phyloP scores from a whole-genome alignment of 2,888 invertebrate species.

The Cephus runcator region DNA sequence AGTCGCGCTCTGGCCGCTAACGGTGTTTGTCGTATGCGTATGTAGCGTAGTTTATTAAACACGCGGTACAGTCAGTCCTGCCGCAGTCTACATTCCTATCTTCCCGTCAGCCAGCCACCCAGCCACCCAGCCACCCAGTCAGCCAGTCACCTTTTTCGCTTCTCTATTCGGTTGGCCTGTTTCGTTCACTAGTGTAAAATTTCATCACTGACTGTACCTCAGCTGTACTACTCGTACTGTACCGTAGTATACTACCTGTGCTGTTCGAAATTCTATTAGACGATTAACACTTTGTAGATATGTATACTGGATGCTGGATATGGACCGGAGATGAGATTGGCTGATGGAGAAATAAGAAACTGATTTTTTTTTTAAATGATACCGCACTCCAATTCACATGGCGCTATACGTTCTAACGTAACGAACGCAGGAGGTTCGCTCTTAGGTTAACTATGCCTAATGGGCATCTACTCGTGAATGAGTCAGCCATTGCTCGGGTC shows the following conservation, averaged over 20 bases:
- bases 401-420: not conserved
- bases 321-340: not conserved
- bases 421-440: not conserved
- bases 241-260: not conserved
- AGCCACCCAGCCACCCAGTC: too few relatives aligned
- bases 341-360: not conserved
- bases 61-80: not conserved
- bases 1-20: not conserved
- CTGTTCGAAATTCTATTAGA: not conserved
- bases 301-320: not conserved
- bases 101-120: too few relatives aligned
- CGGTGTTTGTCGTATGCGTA: constrained; percentile 9
- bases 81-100: not conserved
- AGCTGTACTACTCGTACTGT: not conserved
- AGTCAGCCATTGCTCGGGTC: constrained; percentile 23
- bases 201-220: not conserved
- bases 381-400: not conserved
- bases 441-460: constrained; percentile 29
- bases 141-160: not conserved
- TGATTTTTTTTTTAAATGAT: not conserved
- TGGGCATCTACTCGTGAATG: constrained; percentile 12
- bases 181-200: too few relatives aligned
- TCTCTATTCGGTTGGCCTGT: not conserved
- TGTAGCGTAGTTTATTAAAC: constrained; percentile 4
- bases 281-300: not conserved